phyloP scores from a whole-genome alignment of 2,113 vertebrate genomes.

The Grantiella picta region DNA sequence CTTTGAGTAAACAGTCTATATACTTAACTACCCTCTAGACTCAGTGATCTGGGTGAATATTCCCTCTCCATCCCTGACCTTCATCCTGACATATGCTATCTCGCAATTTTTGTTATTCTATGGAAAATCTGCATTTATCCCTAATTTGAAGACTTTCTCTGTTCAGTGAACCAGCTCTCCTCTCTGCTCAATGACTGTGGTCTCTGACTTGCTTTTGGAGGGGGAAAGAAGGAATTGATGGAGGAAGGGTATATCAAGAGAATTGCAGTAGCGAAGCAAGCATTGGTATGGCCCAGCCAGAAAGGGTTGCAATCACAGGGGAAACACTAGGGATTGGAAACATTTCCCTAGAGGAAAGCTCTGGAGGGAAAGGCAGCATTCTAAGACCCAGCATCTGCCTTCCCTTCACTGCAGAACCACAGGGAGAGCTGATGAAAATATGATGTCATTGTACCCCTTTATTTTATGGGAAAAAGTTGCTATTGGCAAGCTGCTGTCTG shows the following conservation, averaged over 20 bases:
- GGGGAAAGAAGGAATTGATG: neutral
- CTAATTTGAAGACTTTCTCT: neutral
- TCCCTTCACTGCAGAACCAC: neutral
- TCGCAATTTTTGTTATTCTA: neutral
- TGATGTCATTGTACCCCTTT: neutral
- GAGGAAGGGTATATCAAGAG: neutral
- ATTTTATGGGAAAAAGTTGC: slow-evolving; percentile 12
- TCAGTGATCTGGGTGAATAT: neutral
- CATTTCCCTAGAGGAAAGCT: neutral
- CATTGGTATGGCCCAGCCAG: neutral
- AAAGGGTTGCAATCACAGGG: neutral
- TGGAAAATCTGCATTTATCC: neutral
- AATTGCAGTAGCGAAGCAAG: neutral
- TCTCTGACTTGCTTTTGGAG: neutral
- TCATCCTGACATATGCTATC: neutral
- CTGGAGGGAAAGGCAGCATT: neutral
- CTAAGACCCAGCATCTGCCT: neutral
- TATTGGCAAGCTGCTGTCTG: slow-evolving; percentile 25
- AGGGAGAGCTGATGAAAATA: neutral
- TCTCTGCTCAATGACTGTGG: neutral
- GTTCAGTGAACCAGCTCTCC: neutral
- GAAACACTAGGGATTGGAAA: neutral
- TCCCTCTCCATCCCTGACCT: neutral
- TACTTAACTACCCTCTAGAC: neutral
- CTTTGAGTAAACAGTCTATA: neutral